These are phyloP conservation scores for Oikopleura dioica DNA, from an alignment of 23 tunicate genomes.

Conservation along the genomic window DNA sequence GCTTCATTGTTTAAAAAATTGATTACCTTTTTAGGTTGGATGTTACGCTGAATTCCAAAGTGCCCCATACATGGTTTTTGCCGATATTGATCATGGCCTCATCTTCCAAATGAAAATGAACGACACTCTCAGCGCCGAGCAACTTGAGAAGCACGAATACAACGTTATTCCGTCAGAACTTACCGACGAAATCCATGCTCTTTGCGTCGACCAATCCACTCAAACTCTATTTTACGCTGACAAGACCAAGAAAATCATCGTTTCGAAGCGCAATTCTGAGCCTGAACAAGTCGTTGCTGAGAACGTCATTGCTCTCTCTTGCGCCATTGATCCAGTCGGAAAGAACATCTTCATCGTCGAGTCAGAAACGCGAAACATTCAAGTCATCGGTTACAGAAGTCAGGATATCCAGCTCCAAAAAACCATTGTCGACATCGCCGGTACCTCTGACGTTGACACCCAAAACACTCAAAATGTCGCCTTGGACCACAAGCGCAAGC, in stretches of 20 bases:
- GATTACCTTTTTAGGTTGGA: no score
- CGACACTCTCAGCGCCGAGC: no score
- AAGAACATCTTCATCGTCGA: background rate
- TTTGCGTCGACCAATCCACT: background rate
- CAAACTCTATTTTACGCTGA: background rate
- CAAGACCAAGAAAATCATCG: background rate
- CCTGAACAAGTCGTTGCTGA: background rate
- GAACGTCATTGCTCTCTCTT: background rate
- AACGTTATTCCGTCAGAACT: background rate
- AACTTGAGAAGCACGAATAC: no score
- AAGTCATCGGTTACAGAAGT: no score
- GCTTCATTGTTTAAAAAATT: no score
- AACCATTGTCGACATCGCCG: background rate
- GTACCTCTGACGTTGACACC: background rate
- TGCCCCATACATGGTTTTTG: background rate
- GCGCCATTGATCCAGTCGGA: background rate
- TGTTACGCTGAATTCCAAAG: background rate
- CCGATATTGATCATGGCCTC: slow-evolving; percentile 2
- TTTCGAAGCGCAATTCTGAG: background rate
- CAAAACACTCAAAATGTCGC: slow-evolving; percentile 9
- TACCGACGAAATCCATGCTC: background rate
- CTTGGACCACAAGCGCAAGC: background rate
- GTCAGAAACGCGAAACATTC: slow-evolving; percentile 3
- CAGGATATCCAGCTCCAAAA: no score
- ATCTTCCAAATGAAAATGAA: slow-evolving; percentile 1